phyloP scores from a whole-genome alignment of 1,140 invertebrate species.

The Camponotus vicinus region DNA sequence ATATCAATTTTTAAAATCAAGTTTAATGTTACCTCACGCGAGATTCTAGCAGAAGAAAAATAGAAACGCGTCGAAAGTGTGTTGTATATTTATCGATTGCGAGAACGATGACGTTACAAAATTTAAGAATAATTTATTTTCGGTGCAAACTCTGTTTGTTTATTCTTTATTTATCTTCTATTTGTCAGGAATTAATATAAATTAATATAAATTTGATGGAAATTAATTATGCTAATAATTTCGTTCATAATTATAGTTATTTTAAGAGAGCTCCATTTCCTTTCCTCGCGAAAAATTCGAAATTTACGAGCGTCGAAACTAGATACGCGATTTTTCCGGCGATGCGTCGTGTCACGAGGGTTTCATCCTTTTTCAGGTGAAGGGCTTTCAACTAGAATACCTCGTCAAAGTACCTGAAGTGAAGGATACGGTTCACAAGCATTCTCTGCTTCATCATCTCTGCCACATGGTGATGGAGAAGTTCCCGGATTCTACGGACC shows the following conservation, averaged over 20 bases:
- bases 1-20: too few species aligned
- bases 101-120: too few species aligned
- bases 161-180: neutral
- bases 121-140: too few species aligned
- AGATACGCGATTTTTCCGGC: conserved; percentile 25
- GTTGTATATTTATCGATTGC: too few species aligned
- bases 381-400: conserved; percentile 99
- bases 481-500: conserved; percentile 96
- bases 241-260: neutral
- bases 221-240: neutral
- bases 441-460: conserved; percentile 98
- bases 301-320: conserved; percentile 44
- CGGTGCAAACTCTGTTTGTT: too few species aligned
- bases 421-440: conserved; percentile 99
- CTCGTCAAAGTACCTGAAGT: conserved; percentile 99
- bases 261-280: neutral
- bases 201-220: neutral
- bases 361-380: conserved; percentile 88
- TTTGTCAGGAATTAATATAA: neutral
- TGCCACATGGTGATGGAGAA: conserved; percentile 99
- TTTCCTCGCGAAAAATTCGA: neutral
- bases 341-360: conserved; percentile 49
- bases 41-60: too few species aligned
- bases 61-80: too few species aligned
- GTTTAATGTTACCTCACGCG: too few species aligned